Base-by-base conservation (phyloP, 2,888 invertebrate species). In the Syrphus vitripennis region DNA sequence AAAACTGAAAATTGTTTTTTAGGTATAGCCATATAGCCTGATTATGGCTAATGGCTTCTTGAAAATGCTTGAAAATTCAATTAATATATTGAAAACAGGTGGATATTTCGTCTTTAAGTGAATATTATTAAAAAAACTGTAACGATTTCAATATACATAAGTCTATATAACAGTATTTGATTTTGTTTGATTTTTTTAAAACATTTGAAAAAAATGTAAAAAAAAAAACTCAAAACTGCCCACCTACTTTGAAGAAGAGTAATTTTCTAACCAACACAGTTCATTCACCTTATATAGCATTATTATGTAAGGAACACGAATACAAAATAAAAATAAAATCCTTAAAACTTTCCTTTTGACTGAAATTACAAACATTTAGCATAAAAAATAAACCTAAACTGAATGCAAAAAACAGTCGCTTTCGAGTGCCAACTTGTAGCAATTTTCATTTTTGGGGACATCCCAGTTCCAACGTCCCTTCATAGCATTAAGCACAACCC, bases 341-440 rank as follows among this genome's bases (percentile, higher is more conserved):
- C 45, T 21, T 21, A 65, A 65, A 29, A 31, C 7, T 19, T 45
- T 24, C 16, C 67, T 34, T 34, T 50, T 50, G 67, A 34, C 31
- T 45, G 21, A 50, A 67, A 67, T 67, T 67, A 50, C 21, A 67
- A 67, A 63, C 70, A 72, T 48, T 72, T 29, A 74, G 50, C 21
- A 65, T 19, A 61, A n/a, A n/a, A n/a, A n/a, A n/a, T 12, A 14
- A 4, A 24, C 19, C 21, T 45, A 21, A 34, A 29, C 50, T 50
- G 40, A 61, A 50, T 53, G 24, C 40, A 63, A 37, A 50, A 48
- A 29, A 59, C 12, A 34, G 9, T 59, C 3, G 34, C 37, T 29
- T 50, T 16, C 24, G 21, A 61, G 63, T 63, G 63, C 63, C 74
- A 74, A 74, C 50, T 74, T 26, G 74, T 50, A 50, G 67, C 50